phyloP scores from a whole-genome alignment of 2,888 invertebrate species.

The Sepiola atlantica region DNA sequence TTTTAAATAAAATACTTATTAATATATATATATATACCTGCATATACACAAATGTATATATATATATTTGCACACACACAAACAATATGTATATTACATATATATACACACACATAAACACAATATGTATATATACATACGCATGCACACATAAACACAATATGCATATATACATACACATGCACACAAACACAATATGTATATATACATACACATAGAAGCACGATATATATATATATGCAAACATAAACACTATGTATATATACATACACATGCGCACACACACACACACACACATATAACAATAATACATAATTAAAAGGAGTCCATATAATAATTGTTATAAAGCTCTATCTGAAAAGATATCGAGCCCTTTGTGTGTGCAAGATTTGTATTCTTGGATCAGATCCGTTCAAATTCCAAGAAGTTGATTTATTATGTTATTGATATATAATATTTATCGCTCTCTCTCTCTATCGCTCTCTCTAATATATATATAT shows the following conservation, averaged over 20 bases:
- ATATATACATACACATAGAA: not conserved
- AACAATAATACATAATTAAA: not conserved
- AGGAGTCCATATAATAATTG: not conserved
- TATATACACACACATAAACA: not conserved
- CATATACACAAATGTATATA: not conserved
- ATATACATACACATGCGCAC: not conserved
- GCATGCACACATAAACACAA: not conserved
- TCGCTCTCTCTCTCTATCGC: too few relatives aligned
- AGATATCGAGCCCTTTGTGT: not conserved
- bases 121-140: not conserved
- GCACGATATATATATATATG: not conserved
- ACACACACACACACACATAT: not conserved
- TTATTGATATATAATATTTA: too few relatives aligned
- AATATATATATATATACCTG: not conserved
- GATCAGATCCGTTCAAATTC: too few relatives aligned
- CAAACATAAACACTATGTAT: not conserved
- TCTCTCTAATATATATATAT: too few relatives aligned
- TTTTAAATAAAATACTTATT: too few relatives aligned
- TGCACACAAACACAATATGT: not conserved
- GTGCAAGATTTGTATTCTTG: too few relatives aligned
- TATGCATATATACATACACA: not conserved
- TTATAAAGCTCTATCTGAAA: not conserved
- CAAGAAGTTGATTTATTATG: too few relatives aligned
- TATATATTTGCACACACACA: not conserved
- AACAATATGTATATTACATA: not conserved